Percentiles rank a stretch among this genome's conserved stretches.
Conservation (phyloP, 2,113 vertebrate genomes). For the Notechis scutatus region DNA sequence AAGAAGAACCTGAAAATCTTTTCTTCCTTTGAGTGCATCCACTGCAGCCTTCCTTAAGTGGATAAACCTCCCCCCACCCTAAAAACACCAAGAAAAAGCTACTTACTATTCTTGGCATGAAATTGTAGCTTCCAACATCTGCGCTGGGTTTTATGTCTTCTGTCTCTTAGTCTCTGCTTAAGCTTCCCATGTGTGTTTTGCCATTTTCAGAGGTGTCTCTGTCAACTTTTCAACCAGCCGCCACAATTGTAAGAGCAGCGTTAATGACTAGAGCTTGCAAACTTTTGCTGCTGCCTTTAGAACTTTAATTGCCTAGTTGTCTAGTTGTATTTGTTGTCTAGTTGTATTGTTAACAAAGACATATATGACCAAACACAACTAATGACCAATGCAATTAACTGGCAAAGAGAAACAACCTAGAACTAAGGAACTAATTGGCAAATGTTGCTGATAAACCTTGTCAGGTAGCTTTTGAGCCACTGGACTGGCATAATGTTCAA, state of each 20-base stretch:
- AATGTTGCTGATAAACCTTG: not conserved
- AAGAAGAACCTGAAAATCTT: not conserved
- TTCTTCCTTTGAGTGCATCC: not conserved
- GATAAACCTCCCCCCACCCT: not conserved
- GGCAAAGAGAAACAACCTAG: not conserved
- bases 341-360: slow-evolving; percentile 12
- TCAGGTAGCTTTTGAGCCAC: not conserved
- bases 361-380: not conserved
- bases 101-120: not conserved
- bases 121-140: not conserved
- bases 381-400: not conserved
- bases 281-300: not conserved
- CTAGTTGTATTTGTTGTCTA: not conserved
- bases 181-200: not conserved
- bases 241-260: not conserved
- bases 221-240: not conserved
- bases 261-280: not conserved
- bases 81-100: not conserved
- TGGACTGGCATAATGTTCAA: not conserved
- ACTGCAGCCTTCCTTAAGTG: not conserved
- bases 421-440: not conserved
- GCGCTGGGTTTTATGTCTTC: not conserved
- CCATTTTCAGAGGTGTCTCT: not conserved
- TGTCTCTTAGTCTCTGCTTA: not conserved
- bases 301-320: not conserved